These are phyloP conservation scores for Hermetia illucens DNA, from an alignment of 1,140 invertebrate genomes.

Conservation along the genomic window DNA sequence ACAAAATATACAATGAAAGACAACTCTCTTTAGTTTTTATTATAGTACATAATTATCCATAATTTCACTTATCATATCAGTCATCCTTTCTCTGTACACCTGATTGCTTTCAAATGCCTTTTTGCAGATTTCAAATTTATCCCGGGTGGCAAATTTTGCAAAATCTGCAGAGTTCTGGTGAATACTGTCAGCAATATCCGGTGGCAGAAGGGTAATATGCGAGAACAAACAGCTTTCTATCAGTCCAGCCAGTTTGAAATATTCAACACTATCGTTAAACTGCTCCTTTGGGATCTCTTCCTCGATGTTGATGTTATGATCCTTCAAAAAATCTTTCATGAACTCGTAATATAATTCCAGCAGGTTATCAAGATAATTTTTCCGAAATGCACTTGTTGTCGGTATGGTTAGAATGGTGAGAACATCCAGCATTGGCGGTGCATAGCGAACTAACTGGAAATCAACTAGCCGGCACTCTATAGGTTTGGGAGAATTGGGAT, in stretches of 20 bases:
- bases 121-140: conserved; percentile 32
- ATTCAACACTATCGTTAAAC: conserved; percentile 29
- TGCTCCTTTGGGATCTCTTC: conserved; percentile 24
- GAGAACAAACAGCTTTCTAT: conserved; percentile 36
- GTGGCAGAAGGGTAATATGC: conserved; percentile 30
- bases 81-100: conserved; percentile 26
- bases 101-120: conserved; percentile 28
- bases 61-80: conserved; percentile 34
- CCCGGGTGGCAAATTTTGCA: conserved; percentile 28
- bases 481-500: conserved; percentile 17
- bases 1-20: too few relatives aligned
- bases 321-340: conserved; percentile 26
- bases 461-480: conserved; percentile 40
- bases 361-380: conserved; percentile 29
- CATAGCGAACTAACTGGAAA: conserved; percentile 43
- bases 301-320: conserved; percentile 24
- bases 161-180: conserved; percentile 27
- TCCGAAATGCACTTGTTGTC: conserved; percentile 30
- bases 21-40: too few relatives aligned
- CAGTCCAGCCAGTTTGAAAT: conserved; percentile 32
- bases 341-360: conserved; percentile 35
- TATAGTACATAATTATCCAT: conserved; percentile 31
- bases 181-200: conserved; percentile 21
- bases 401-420: conserved; percentile 36
- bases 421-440: conserved; percentile 35